Base-by-base conservation (phyloP, 2,797 vertebrate species). In the Lepilemur septentrionalis region DNA sequence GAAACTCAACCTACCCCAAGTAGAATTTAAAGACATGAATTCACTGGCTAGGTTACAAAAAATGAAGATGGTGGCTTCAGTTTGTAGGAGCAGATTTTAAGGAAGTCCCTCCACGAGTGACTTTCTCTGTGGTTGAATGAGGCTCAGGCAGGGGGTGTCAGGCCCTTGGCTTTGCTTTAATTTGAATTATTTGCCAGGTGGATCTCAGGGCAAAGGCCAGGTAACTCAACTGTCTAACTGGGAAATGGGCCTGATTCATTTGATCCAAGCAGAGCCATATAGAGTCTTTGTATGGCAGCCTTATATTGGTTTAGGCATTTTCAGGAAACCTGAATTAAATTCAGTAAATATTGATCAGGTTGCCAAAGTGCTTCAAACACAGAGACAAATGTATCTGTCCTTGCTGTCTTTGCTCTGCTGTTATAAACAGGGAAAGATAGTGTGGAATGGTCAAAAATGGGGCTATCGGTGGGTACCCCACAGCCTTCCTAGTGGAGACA, bases 381-480 rank as follows among this genome's bases (percentile, higher is more conserved):
- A 72, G 75, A 91, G 75, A 69, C 23, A 18, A 28, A 80, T 12
- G 57, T 70, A 13, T 81, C 41, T 10, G 7, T 86, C 7, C 35
- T 52, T 82, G 67, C 30, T 52, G 0, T n/a, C 35, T 87, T 50
- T 72, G 52, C 25, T 91, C 30, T 63, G 20, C 12, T 35, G 50
- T 80, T 75, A 48, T 2, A 35, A 63, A 55, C 8, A 30, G 30
- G 25, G 43, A 75, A 43, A 57, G 59, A 72, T 2, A 0, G 25
- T n/a, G 22, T 28, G 57, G 43, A 52, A 41, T 55, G 57, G 67
- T 22, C 22, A 55, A 41, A 89, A 59, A 7, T 3, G 28, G 61
- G 18, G 10, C 10, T 63, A 14, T 14, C 0, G 0, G 13, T 15
- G 15, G 23, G 32, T 32, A 14, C 4, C 2, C n/a, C 2, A 5